Conservation (phyloP, 2,797 vertebrate genomes). For the Microhierax caerulescens region DNA sequence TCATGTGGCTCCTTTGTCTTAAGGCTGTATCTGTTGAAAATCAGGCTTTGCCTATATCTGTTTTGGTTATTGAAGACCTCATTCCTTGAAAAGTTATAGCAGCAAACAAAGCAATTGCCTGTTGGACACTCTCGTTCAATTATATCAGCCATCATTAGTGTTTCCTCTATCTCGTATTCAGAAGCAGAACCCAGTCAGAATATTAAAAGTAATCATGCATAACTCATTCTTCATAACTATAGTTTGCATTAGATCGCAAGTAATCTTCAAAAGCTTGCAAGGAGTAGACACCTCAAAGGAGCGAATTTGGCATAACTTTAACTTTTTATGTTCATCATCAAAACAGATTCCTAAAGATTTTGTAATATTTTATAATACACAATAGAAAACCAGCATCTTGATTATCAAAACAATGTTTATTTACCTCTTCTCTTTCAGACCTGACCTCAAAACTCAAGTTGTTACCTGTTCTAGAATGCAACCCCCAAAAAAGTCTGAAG, state of each 20-base stretch:
- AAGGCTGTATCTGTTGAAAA: neutral
- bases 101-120: neutral
- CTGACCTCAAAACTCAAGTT: neutral
- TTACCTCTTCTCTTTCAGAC: neutral
- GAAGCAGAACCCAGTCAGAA: neutral
- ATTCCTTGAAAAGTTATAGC: neutral
- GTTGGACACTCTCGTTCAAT: neutral
- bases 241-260: neutral
- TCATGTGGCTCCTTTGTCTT: neutral
- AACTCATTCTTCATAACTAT: neutral
- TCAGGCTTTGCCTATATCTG: neutral
- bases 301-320: neutral
- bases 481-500: neutral
- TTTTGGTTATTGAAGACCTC: neutral
- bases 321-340: neutral
- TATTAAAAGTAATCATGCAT: neutral
- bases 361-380: neutral
- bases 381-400: neutral
- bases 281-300: neutral
- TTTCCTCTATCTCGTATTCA: neutral
- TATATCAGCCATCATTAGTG: neutral
- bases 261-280: neutral
- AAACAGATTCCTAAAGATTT: neutral
- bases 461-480: neutral
- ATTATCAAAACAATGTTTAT: neutral